Conservation (phyloP, 2,113 vertebrate genomes). For the Pygoscelis antarcticus region DNA sequence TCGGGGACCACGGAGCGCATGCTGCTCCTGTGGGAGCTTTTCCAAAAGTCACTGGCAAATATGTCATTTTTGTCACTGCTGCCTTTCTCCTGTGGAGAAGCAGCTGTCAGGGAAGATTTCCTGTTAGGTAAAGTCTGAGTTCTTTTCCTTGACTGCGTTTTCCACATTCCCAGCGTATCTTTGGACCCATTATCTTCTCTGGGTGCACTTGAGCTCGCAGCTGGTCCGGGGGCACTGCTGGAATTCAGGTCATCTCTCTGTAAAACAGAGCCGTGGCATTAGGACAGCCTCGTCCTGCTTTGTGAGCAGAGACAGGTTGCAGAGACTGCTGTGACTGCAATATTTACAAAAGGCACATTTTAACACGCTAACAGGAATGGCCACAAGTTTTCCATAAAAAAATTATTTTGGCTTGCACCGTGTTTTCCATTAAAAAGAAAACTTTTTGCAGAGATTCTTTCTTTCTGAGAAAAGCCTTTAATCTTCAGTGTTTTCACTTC, state of each 20-base stretch:
- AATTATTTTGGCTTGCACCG: not conserved
- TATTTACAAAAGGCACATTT: fast-evolving
- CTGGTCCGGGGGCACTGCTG: not conserved
- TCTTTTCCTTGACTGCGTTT: conserved; percentile 82
- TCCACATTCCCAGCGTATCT: conserved; percentile 54
- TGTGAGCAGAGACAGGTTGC: not conserved
- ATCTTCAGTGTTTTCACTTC: not conserved
- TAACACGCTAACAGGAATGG: fast-evolving
- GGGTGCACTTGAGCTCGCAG: not conserved
- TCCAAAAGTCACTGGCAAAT: conserved; percentile 69
- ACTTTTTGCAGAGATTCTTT: not conserved
- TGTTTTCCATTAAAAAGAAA: not conserved
- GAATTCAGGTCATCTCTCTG: conserved; percentile 47
- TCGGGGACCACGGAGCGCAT: fast-evolving
- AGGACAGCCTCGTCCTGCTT: not conserved
- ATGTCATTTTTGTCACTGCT: conserved; percentile 20
- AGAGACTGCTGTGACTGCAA: not conserved
- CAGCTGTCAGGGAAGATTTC: conserved; percentile 66
- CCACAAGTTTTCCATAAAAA: not conserved
- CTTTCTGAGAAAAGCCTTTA: not conserved
- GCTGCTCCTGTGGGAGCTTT: not conserved
- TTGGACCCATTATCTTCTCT: not conserved
- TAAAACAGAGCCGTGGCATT: not conserved
- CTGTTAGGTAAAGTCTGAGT: conserved; percentile 90
- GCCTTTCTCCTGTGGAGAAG: conserved; percentile 18